phyloP scores from a whole-genome alignment of 2,797 vertebrate species.

The Alauda arvensis region DNA sequence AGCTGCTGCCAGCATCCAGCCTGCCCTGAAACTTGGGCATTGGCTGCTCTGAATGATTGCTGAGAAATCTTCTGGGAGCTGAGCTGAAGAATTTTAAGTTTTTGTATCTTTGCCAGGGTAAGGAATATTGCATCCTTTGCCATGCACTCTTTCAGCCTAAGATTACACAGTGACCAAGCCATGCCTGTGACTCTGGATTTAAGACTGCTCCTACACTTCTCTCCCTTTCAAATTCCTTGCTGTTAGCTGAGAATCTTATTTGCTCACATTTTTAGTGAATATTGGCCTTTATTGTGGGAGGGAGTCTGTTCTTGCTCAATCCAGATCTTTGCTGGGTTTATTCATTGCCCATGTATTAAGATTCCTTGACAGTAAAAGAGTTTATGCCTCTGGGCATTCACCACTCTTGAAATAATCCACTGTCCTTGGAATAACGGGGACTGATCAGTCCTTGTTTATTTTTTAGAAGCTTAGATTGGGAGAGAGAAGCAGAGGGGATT shows the following conservation, averaged over 20 bases:
- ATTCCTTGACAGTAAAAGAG: neutral
- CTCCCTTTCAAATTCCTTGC: neutral
- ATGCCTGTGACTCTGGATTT: neutral
- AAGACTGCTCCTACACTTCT: neutral
- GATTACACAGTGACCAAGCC: neutral
- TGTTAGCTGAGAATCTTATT: neutral
- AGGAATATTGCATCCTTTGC: neutral
- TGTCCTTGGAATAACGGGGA: neutral
- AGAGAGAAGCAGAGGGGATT: neutral
- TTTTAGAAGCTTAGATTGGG: neutral
- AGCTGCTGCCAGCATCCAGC: neutral
- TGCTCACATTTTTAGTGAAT: neutral
- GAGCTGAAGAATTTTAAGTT: neutral
- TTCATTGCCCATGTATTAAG: neutral
- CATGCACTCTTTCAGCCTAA: neutral
- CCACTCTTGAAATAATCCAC: neutral
- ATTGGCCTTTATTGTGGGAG: fast-evolving
- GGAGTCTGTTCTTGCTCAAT: neutral
- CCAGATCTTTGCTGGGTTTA: neutral
- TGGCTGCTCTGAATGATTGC: neutral
- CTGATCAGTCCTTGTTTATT: neutral
- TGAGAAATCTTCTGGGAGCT: neutral
- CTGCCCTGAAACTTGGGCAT: neutral
- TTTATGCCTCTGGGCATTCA: neutral
- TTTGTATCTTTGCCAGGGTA: neutral